These are phyloP conservation scores for Lycorma delicatula DNA, from an alignment of 1,140 invertebrate species.

Conservation along the genomic window DNA sequence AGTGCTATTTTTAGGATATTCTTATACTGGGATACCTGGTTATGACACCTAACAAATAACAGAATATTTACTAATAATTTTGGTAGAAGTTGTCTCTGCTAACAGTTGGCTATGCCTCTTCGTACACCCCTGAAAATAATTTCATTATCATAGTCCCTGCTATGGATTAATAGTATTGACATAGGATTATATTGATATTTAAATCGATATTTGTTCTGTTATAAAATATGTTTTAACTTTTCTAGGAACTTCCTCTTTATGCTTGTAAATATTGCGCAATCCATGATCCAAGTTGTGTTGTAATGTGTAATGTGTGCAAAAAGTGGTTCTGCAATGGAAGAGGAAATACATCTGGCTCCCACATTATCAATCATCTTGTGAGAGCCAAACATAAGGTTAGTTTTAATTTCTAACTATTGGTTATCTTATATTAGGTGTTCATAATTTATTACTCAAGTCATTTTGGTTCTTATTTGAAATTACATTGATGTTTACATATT, in stretches of 20 bases:
- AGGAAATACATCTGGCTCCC: conserved; percentile 95
- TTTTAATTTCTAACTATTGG: too few relatives aligned
- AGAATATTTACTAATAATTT: too few relatives aligned
- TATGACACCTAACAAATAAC: too few relatives aligned
- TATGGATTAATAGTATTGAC: too few relatives aligned
- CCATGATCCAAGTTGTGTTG: conserved; percentile 94
- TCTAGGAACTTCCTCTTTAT: conserved; percentile 78
- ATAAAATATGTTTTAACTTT: conserved; percentile 1
- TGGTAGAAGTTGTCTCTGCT: too few relatives aligned
- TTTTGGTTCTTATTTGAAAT: too few relatives aligned
- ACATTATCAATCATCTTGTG: conserved; percentile 98
- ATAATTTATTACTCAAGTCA: too few relatives aligned
- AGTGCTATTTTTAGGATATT: too few relatives aligned
- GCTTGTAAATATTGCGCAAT: conserved; percentile 99
- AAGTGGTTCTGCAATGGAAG: conserved; percentile 99
- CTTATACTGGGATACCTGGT: too few relatives aligned
- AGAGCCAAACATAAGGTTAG: conserved; percentile 85
- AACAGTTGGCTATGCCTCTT: too few relatives aligned
- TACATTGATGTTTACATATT: too few relatives aligned
- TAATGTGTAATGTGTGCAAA: conserved; percentile 96
- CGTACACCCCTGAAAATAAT: not conserved
- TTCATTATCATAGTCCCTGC: not conserved
- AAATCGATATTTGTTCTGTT: not conserved
- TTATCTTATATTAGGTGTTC: too few relatives aligned
- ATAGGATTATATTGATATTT: not conserved